Base-by-base conservation (phyloP, 2,113 vertebrate species). In the Zapus hudsonius region DNA sequence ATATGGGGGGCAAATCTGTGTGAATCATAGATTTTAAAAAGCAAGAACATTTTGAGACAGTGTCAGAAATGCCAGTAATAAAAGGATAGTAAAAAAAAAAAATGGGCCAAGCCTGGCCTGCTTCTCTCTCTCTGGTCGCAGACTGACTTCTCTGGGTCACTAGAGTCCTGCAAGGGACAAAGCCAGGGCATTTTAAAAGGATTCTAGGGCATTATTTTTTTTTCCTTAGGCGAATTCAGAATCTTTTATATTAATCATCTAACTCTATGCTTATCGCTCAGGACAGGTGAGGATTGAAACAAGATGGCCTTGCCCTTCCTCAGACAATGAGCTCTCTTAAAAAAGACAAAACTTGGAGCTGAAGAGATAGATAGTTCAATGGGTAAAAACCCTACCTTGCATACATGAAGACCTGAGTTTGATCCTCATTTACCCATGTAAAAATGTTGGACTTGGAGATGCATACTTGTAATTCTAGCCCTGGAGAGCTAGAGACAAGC, bases 1-100 rank as follows among this genome's bases (percentile, higher is more conserved):
- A 33, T 22, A 29, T 94, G 52, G 89, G 44, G 90, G 94, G 89
- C 73, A 90, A 91, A 70, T 76, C 33, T 87, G 57, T 80, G 78
- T 94, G 75, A 93, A 96, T 95, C n/a, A 87, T 44, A 40, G 61
- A 84, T 88, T 76, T 93, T 94, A 52, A 69, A 72, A 92, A 91
- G 87, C 87, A 95, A 86, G 69, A 92, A 88, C 83, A 94, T 72
- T 94, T 89, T 73, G 86, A 91, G 84, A 89, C 25, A 86, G 22
- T 87, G 40, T 73, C 81, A 93, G 84, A 85, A 73, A 85, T 79
- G 38, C 66, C 42, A 79, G 59, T 40, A 80, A 66, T 89, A 91
- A 85, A 61, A 87, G 23, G 38, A 75, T 64, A 73, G 27, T 38
- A 81, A 44, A 52, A 72, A 79, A 90, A 47, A 93, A 79, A 83